Conservation (phyloP, 2,113 vertebrate genomes). For the Xyrauchen texanus region DNA sequence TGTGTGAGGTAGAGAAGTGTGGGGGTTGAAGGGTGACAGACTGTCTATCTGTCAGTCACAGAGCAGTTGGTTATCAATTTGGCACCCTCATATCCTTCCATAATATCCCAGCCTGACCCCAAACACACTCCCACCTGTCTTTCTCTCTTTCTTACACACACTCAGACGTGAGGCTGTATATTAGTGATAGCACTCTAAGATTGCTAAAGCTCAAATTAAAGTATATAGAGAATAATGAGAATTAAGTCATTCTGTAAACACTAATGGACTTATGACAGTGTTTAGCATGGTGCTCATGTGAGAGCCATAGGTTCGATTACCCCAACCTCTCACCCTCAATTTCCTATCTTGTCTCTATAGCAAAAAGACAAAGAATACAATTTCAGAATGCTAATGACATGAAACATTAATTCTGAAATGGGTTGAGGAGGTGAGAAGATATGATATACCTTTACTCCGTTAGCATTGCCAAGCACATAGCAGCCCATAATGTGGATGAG, state of each 20-base stretch:
- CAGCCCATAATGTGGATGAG: slow-evolving; percentile 96
- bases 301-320: too few species aligned
- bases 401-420: neutral
- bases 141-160: too few species aligned
- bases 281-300: too few species aligned
- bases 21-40: slow-evolving; percentile 38
- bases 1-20: slow-evolving; percentile 15
- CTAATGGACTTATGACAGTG: neutral
- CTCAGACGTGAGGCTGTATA: too few species aligned
- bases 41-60: slow-evolving; percentile 46
- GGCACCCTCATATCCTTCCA: slow-evolving; percentile 25
- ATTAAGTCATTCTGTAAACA: neutral
- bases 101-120: neutral
- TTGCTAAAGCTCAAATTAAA: neutral
- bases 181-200: neutral
- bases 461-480: slow-evolving; percentile 93
- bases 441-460: slow-evolving; percentile 89
- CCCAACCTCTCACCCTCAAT: too few species aligned
- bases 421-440: neutral
- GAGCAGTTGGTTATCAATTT: slow-evolving; percentile 28
- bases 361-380: too few species aligned
- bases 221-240: too few species aligned
- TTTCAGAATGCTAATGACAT: neutral
- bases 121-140: neutral
- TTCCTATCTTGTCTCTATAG: too few species aligned